Evolutionary conservation across 2,113 vertebrate species (phyloP).

Genomic region (Oreochromis spilurus): DNA sequence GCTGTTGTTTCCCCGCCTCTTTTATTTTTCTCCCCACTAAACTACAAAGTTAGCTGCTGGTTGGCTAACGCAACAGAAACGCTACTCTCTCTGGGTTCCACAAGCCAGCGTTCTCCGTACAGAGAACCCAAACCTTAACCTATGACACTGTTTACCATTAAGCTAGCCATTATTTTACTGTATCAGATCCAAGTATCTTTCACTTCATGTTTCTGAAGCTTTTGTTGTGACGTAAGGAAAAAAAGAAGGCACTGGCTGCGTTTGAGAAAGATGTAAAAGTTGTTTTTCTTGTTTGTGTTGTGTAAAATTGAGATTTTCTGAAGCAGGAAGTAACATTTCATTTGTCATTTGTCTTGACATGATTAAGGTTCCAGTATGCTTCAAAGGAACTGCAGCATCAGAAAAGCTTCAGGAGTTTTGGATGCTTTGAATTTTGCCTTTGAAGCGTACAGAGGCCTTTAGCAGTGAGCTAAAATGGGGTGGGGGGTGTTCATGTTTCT

Average conservation of each 20-base stretch:
- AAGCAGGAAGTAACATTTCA: background rate
- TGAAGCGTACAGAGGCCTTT: background rate
- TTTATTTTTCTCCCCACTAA: background rate
- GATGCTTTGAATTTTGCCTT: background rate
- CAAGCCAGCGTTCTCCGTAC: conserved; percentile 49
- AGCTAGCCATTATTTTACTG: background rate
- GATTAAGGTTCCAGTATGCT: background rate
- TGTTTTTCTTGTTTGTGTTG: conserved; percentile 7
- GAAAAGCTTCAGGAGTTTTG: background rate
- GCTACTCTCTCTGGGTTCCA: conserved; percentile 19
- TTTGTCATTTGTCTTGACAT: background rate
- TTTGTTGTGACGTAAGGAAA: conserved; percentile 6
- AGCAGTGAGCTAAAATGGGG: background rate
- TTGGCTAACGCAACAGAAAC: conserved; percentile 74
- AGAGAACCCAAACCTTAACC: conserved; percentile 37
- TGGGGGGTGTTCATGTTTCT: background rate
- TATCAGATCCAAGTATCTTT: background rate
- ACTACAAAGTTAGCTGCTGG: conserved; percentile 84
- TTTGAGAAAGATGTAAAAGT: conserved; percentile 5
- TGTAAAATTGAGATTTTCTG: conserved; percentile 3
- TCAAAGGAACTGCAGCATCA: background rate
- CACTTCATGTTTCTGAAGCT: background rate
- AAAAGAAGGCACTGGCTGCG: conserved; percentile 52
- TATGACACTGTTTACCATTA: conserved; percentile 7
- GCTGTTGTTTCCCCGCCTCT: background rate